These are phyloP conservation scores for Pterocles gutturalis DNA, from an alignment of 2,113 vertebrate species.

Conservation along the genomic window DNA sequence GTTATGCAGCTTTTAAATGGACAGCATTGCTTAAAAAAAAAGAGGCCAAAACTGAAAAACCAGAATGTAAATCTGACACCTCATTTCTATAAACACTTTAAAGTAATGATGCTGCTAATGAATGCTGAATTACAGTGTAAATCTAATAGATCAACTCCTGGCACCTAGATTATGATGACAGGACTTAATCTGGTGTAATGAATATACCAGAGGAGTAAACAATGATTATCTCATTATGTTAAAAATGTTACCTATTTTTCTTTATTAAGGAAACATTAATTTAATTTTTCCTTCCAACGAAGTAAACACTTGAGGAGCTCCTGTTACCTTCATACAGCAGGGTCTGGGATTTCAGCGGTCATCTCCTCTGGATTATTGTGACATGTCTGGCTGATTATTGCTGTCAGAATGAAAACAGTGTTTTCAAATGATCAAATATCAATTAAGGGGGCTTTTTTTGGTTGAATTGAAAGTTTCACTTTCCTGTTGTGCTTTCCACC, in stretches of 20 bases:
- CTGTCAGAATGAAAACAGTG: neutral
- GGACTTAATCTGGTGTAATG: neutral
- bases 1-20: neutral
- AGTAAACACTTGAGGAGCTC: neutral
- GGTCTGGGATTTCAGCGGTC: neutral
- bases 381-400: neutral
- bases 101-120: neutral
- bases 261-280: neutral
- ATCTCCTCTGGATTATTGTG: neutral
- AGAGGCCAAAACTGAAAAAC: neutral
- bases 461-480: neutral
- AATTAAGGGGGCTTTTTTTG: neutral
- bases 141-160: neutral
- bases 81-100: neutral
- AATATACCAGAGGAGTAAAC: neutral
- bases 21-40: neutral
- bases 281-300: neutral
- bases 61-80: neutral
- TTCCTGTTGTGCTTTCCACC: neutral
- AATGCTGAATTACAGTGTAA: neutral
- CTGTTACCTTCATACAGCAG: neutral
- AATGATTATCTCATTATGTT: neutral
- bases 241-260: constrained; percentile 25
- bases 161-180: neutral
- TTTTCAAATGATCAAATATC: neutral